These are phyloP conservation scores for Papilio xuthus DNA, from an alignment of 1,140 invertebrate genomes.

Conservation along the genomic window DNA sequence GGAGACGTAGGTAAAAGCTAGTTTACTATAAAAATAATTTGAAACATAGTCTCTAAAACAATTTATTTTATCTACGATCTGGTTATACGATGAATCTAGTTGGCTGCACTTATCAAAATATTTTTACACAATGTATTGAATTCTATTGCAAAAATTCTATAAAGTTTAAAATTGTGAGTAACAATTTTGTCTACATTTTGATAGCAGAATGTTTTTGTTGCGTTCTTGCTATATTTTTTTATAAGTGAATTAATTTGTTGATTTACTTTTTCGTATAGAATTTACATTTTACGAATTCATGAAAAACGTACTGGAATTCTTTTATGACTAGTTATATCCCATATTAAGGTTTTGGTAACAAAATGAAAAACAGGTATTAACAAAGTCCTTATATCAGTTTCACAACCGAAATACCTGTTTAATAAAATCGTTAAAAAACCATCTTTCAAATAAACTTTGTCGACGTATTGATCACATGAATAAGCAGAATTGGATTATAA, in stretches of 20 bases:
- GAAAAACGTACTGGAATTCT: neutral
- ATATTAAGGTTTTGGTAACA: neutral
- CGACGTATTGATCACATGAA: neutral
- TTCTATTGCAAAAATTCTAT: neutral
- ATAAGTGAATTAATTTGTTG: neutral
- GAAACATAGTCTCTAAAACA: neutral
- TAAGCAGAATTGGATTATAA: neutral
- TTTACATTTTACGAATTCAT: neutral
- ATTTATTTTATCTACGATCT: neutral
- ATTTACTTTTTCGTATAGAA: neutral
- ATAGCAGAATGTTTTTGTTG: neutral
- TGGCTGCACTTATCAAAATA: neutral
- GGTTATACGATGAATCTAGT: neutral
- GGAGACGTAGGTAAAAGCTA: neutral
- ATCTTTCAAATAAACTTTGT: no score
- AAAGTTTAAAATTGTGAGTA: neutral
- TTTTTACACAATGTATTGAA: neutral
- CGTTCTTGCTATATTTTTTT: constrained; percentile 3
- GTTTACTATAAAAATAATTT: neutral
- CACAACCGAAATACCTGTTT: no score
- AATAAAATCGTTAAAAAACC: no score
- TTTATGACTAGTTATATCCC: neutral
- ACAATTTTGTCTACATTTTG: neutral
- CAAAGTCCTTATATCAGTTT: neutral
- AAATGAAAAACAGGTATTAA: neutral